A percentile compares a stretch with the other conserved stretches of the same genome.
phyloP scores from a whole-genome alignment of 1,140 invertebrate species.

The Musca domestica region DNA sequence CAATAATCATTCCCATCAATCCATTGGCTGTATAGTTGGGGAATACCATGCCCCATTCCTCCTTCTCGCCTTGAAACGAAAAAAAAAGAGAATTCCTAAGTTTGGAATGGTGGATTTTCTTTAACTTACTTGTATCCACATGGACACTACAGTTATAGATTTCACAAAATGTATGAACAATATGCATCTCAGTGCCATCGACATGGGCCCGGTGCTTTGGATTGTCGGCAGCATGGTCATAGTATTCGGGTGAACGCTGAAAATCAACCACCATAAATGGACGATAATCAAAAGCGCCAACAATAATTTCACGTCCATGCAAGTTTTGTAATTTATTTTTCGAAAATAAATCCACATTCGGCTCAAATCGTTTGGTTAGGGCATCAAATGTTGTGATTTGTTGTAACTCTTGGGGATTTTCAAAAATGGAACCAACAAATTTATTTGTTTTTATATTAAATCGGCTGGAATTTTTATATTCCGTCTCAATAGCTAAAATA shows the following conservation, averaged over 20 bases:
- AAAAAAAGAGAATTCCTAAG: too few relatives aligned
- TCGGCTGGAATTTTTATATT: slow-evolving; percentile 31
- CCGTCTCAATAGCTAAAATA: slow-evolving; percentile 34
- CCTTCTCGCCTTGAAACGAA: slow-evolving; percentile 1
- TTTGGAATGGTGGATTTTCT: too few relatives aligned
- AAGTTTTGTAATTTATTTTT: slow-evolving; percentile 34
- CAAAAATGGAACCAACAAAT: slow-evolving; percentile 35
- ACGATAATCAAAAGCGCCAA: slow-evolving; percentile 43
- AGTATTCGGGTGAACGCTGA: slow-evolving; percentile 9
- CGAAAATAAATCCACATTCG: slow-evolving; percentile 23
- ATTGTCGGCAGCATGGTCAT: not conserved
- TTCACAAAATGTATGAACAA: slow-evolving; percentile 38
- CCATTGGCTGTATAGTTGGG: slow-evolving; percentile 21
- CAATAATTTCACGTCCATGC: slow-evolving; percentile 41
- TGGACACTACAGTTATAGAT: slow-evolving; percentile 41
- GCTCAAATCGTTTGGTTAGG: not conserved
- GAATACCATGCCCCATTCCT: slow-evolving; percentile 24
- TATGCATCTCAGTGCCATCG: slow-evolving; percentile 42
- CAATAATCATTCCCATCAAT: slow-evolving; percentile 4
- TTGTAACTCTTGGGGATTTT: slow-evolving; percentile 26
- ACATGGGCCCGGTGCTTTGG: slow-evolving; percentile 18
- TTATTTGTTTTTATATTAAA: slow-evolving; percentile 44
- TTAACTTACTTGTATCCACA: slow-evolving; percentile 36
- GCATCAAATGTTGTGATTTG: slow-evolving; percentile 33
- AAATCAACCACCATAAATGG: slow-evolving; percentile 42